Evolutionary conservation across 2,888 invertebrate genomes (phyloP), one percentile per base, ranked within the genome.

Genomic region (Dasypogon diadema): DNA sequence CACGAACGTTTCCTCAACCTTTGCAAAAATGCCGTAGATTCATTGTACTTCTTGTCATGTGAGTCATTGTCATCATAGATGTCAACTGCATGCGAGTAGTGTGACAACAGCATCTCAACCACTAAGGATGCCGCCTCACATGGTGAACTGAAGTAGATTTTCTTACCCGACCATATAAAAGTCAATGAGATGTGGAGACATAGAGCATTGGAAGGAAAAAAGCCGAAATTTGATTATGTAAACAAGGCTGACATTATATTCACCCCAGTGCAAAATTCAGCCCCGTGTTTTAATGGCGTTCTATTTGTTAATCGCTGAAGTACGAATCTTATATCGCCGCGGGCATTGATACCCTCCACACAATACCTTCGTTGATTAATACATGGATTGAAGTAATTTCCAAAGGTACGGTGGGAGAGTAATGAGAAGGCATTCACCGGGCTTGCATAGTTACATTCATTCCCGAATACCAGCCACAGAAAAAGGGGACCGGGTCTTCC

Each of bases 61-160:
- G 21, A 54, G 51, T 70, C 70, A 54, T 74, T 60, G 58, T 74
- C 74, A 30, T 74, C 56, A 74, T 74, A 74, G 74, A 74, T 74
- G 74, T 74, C 74, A 74, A 21, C 16, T 22, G 48, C 58, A 74
- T 58, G 46, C 58, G 42, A 56, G 24, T 42, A 42, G 24, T 56
- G 73, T 73, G 24, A 56, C 55, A 56, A 26, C 55, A 42, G 55
- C 55, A 73, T 14, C 18, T 26, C 48, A 18, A 48, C 48, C 16
- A 24, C 24, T 48, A 48, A 68, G 16, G 65, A 68, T 68, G 65
- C 65, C 65, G 65, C 54, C 54, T 70, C 22, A 14, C 51, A 30
- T 30, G 34, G 26, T 21, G 37, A 48, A 5, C 16, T 34, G 54
- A 18, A 24, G 18, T 10, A 21, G 54, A 42, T 42, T 42, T 42